Percentiles rank a stretch among this genome's conserved stretches.
phyloP scores from a whole-genome alignment of 2,888 invertebrate genomes.

The Megaustenia siamemsis region DNA sequence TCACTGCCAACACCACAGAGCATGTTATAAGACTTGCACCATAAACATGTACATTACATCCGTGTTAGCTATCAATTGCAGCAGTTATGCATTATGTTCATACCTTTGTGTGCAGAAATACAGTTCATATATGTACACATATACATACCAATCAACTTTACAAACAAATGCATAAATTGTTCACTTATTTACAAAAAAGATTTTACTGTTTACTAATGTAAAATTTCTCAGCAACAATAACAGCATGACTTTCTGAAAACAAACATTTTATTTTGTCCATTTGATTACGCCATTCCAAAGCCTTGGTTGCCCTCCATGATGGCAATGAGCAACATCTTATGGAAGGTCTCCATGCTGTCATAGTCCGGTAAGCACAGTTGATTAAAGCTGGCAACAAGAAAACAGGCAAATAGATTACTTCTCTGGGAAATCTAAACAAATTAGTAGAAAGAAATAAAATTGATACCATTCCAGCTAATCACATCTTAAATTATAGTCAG shows the following conservation, averaged over 20 bases:
- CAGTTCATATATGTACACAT: too few species aligned
- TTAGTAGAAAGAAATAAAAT: too few species aligned
- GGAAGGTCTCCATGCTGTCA: constrained; percentile 95
- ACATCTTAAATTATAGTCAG: too few species aligned
- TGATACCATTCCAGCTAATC: too few species aligned
- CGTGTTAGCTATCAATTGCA: too few species aligned
- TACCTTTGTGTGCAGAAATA: too few species aligned
- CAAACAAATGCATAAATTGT: too few species aligned
- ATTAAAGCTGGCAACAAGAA: constrained; percentile 87
- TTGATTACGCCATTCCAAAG: constrained; percentile 83
- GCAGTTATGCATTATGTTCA: too few species aligned
- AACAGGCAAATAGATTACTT: background rate
- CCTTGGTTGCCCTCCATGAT: constrained; percentile 98
- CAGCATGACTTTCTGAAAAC: background rate
- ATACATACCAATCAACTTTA: too few species aligned
- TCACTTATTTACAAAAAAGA: background rate
- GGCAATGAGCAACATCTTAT: constrained; percentile 92
- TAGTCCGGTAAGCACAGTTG: constrained; percentile 96
- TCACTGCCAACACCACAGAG: too few species aligned
- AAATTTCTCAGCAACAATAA: background rate
- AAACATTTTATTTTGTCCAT: background rate
- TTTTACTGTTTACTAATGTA: background rate
- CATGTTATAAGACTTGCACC: too few species aligned
- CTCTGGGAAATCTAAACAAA: background rate
- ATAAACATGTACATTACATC: too few species aligned